These are phyloP conservation scores for Erythrocercus mccallii DNA, from an alignment of 2,113 vertebrate species.

Conservation along the genomic window DNA sequence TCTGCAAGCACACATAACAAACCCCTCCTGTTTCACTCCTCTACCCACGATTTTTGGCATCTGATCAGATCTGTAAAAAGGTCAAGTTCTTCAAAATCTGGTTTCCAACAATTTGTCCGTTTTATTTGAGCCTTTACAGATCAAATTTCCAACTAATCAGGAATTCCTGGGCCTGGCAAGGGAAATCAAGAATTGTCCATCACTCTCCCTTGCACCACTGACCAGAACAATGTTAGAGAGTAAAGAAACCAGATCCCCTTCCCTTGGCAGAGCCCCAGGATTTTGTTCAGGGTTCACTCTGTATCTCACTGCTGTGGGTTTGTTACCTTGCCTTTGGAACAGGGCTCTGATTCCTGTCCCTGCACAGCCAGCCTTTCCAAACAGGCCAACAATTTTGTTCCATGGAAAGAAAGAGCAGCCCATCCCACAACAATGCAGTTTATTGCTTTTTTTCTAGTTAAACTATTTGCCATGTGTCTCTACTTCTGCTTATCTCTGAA, in stretches of 20 bases:
- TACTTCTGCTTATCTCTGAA: conserved; percentile 17
- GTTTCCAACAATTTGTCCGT: conserved; percentile 34
- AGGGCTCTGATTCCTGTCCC: background rate
- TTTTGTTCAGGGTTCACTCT: background rate
- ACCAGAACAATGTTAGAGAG: background rate
- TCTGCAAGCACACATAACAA: background rate
- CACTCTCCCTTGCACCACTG: background rate
- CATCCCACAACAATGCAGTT: conserved; percentile 12
- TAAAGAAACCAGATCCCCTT: background rate
- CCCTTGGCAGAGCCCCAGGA: background rate
- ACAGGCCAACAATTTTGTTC: conserved; percentile 24
- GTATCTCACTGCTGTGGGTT: background rate
- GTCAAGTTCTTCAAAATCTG: conserved; percentile 14
- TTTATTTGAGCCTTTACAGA: conserved; percentile 15
- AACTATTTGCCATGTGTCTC: conserved; percentile 24
- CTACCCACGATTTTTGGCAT: conserved; percentile 30
- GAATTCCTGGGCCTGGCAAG: conserved; percentile 28
- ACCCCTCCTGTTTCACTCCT: conserved; percentile 25
- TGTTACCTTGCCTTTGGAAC: conserved; percentile 38
- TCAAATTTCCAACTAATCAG: conserved; percentile 20
- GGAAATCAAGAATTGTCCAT: background rate
- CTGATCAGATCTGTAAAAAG: conserved; percentile 27
- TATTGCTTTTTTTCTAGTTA: background rate
- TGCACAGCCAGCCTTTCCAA: background rate
- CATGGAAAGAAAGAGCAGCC: conserved; percentile 29